A percentile compares a stretch with the other conserved stretches of the same genome.
phyloP scores from a whole-genome alignment of 1,140 invertebrate genomes.

The Octopus sinensis region DNA sequence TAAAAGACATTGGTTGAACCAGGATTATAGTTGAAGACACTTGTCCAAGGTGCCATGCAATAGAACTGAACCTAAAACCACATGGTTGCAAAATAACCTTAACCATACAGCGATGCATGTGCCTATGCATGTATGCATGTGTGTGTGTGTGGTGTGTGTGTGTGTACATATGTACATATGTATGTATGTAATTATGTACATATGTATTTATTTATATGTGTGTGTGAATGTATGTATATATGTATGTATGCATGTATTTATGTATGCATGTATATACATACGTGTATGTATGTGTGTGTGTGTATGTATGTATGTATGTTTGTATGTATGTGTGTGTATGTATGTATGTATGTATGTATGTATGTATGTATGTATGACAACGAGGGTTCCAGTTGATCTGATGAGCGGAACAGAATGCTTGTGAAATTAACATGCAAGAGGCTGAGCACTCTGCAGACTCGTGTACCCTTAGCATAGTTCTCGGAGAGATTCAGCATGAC shows the following conservation, averaged over 20 bases:
- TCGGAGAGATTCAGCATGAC: neutral
- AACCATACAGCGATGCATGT: neutral
- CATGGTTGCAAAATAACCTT: too few species aligned
- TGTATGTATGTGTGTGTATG: neutral
- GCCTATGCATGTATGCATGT: neutral
- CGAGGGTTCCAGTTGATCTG: neutral
- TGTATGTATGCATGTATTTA: neutral
- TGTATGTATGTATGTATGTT: neutral
- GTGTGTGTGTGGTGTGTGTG: neutral
- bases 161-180: neutral
- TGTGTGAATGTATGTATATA: neutral
- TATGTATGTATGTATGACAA: neutral
- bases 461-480: neutral
- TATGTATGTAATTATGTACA: too few species aligned
- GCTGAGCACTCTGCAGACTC: neutral
- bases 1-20: too few species aligned
- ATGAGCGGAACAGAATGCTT: neutral
- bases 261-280: neutral
- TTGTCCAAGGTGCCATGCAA: too few species aligned
- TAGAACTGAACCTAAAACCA: too few species aligned
- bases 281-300: neutral
- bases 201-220: neutral
- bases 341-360: neutral
- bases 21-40: too few species aligned
- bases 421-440: too few species aligned